Evolutionary conservation across 2,113 vertebrate species (phyloP), one percentile per base, ranked within the genome.

Genomic region (Mandrillus leucophaeus): DNA sequence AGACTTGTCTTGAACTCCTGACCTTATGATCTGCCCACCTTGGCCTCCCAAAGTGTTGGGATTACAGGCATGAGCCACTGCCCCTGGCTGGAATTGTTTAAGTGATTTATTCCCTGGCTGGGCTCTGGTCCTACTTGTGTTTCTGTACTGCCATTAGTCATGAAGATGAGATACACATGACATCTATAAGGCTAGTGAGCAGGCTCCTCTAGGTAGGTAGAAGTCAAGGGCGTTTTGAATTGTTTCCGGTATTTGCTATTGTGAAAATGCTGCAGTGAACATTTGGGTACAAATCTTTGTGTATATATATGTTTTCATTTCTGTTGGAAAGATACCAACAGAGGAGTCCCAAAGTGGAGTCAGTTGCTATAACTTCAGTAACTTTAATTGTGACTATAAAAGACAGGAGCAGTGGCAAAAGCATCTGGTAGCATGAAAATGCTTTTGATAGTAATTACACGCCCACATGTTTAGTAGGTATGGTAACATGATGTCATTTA

Each of bases 191-290:
- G 18, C 18, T 55, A 18, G 52, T 55, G 52, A 55, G 52, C 18
- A 55, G 18, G 18, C 52, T 55, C 18, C 52, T 55, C 17, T 55
- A 55, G 18, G 52, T 55, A 55, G 52, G 52, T 55, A 55, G 52
- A 55, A 23, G 57, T 25, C 57, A 25, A 59, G 9, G 57, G 57
- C 9, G 4, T 59, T 93, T 93, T 73, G 40, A 85, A 50, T 92
- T 92, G 72, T 80, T 92, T 92, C 55, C 32, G 30, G 27, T 94
- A 48, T 55, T 96, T 96, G 14, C 78, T 86, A 0, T 64, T 93
- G 5, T 76, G 17, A 93, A 90, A 79, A 83, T 81, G 9, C 50
- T 80, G 6, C n/a, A 25, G 3, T 81, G 80, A 96, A 76, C 22
- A 80, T 88, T 78, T 88, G n/a, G 12, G 22, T 80, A 79, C 43